phyloP scores from a whole-genome alignment of 2,797 vertebrate species.

The Sebastes wilsoni region DNA sequence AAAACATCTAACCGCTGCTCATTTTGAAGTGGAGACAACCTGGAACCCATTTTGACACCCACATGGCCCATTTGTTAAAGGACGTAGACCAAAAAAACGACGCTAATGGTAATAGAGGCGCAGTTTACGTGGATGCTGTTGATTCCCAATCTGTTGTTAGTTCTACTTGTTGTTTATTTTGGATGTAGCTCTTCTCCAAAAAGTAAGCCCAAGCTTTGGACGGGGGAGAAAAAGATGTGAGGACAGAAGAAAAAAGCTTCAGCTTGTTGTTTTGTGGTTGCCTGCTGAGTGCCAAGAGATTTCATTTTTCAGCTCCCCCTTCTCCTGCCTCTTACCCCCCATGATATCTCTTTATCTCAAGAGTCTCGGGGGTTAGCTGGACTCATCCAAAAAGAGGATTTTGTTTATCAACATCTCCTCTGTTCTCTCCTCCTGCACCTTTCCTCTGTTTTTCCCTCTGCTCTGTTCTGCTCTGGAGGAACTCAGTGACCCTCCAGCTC shows the following conservation, averaged over 20 bases:
- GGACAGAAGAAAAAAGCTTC: slow-evolving; percentile 7
- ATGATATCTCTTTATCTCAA: slow-evolving; percentile 23
- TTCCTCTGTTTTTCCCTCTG: slow-evolving; percentile 10
- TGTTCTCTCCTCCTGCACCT: slow-evolving; percentile 22
- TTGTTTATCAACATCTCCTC: slow-evolving; percentile 74
- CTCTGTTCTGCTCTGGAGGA: slow-evolving; percentile 60
- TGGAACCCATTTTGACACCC: slow-evolving; percentile 27
- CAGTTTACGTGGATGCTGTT: slow-evolving; percentile 16
- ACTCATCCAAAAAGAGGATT: slow-evolving; percentile 55
- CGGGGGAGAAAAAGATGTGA: neutral
- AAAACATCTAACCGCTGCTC: slow-evolving; percentile 19
- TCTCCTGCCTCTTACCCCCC: slow-evolving; percentile 18
- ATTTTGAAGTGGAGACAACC: slow-evolving; percentile 22
- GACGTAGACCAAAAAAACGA: neutral
- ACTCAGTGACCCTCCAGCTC: slow-evolving; percentile 82
- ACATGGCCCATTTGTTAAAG: slow-evolving; percentile 14
- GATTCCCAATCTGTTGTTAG: slow-evolving; percentile 21
- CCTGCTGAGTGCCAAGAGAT: slow-evolving; percentile 29
- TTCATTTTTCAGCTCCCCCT: slow-evolving; percentile 45
- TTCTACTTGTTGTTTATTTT: slow-evolving; percentile 40
- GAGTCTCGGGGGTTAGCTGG: slow-evolving; percentile 15
- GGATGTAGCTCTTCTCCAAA: slow-evolving; percentile 14
- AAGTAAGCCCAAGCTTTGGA: slow-evolving; percentile 5
- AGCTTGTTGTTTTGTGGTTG: slow-evolving; percentile 42
- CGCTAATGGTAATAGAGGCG: neutral